These are phyloP conservation scores for Sinopyrophorus schimmeli DNA, from an alignment of 2,888 invertebrate genomes.

Conservation along the genomic window DNA sequence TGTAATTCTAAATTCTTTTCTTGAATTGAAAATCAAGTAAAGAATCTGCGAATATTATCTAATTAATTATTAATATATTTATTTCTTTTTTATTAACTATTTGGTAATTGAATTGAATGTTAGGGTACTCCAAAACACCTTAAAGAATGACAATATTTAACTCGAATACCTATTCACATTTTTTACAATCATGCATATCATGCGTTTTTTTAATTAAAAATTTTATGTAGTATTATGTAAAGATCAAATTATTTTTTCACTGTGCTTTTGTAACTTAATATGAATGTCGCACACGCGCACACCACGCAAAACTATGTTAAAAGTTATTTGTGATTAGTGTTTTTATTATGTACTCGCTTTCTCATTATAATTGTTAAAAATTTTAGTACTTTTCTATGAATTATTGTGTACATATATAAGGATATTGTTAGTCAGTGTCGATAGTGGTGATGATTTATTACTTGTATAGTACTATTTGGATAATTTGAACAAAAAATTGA, in stretches of 20 bases:
- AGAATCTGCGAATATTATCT: too few relatives aligned
- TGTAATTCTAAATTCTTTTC: too few relatives aligned
- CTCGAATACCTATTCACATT: too few relatives aligned
- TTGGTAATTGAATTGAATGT: too few relatives aligned
- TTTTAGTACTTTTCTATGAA: slow-evolving; percentile 15
- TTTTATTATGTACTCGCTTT: slow-evolving; percentile 3
- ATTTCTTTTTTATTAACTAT: too few relatives aligned
- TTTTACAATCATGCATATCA: slow-evolving; percentile 7
- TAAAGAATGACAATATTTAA: background rate
- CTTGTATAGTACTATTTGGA: too few relatives aligned
- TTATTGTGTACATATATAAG: slow-evolving; percentile 16
- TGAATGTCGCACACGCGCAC: background rate
- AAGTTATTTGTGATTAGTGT: slow-evolving; percentile 1
- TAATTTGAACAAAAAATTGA: too few relatives aligned
- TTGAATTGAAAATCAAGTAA: too few relatives aligned
- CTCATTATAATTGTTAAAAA: slow-evolving; percentile 6
- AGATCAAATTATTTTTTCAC: background rate
- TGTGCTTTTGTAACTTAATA: background rate
- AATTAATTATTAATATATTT: too few relatives aligned
- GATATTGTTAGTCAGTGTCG: too few relatives aligned
- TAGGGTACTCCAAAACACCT: too few relatives aligned
- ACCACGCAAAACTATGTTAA: background rate
- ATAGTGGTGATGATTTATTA: too few relatives aligned
- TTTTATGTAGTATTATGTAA: slow-evolving; percentile 1
- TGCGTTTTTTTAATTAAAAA: background rate